phyloP scores from a whole-genome alignment of 2,113 vertebrate species.

The Istiophorus platypterus region DNA sequence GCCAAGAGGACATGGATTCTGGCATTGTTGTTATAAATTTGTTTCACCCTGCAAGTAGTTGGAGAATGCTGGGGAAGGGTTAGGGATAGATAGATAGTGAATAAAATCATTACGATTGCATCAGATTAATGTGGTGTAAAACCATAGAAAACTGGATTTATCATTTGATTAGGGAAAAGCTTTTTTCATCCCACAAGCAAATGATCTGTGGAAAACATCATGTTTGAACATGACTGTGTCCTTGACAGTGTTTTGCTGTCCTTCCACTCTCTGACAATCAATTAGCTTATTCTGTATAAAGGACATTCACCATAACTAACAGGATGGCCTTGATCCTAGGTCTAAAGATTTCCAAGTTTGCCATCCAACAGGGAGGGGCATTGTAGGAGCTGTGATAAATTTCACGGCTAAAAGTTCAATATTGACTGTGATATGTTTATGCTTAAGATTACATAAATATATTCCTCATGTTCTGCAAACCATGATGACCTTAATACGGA shows the following conservation, averaged over 20 bases:
- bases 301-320: not conserved
- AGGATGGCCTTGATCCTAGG: not conserved
- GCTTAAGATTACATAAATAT: slow-evolving; percentile 5
- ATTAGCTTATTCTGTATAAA: slow-evolving; percentile 36
- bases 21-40: not conserved
- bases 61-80: not conserved
- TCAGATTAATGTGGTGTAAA: not conserved
- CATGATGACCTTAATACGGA: not conserved
- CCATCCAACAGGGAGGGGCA: not conserved
- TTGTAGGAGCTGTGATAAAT: not conserved
- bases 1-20: not conserved
- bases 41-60: not conserved
- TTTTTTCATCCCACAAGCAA: slow-evolving; percentile 9
- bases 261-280: not conserved
- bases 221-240: slow-evolving; percentile 40
- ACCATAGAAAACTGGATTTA: not conserved
- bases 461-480: not conserved
- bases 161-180: not conserved
- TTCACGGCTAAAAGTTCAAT: not conserved
- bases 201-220: slow-evolving; percentile 12
- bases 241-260: slow-evolving; percentile 26
- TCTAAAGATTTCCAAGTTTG: not conserved
- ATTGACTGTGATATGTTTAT: not conserved
- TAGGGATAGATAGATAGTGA: slow-evolving; percentile 1
- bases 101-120: not conserved